Evolutionary conservation across 2,888 invertebrate genomes (phyloP), one percentile per base, ranked within the genome.

Genomic region (Sphaerophoria rueppellii): DNA sequence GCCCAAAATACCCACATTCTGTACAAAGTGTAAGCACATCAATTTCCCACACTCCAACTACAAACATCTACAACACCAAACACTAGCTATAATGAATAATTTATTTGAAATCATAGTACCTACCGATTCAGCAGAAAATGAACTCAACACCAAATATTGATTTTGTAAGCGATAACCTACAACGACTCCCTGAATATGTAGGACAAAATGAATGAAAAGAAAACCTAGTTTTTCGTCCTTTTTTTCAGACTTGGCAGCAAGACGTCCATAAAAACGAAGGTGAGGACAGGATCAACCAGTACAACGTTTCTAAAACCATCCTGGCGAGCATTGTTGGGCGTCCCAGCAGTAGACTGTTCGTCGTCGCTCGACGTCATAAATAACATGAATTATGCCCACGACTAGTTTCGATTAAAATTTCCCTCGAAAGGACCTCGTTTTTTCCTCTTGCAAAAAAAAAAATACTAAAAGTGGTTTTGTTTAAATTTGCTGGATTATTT

Each of bases 331-430:
- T 50, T 65, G 11, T 76, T 11, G 2, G 58, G 9, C 6, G 65
- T 24, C 24, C 24, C 24, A 24, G 24, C 24, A 24, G 24, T 24
- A 24, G 24, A 24, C 24, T 24, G 24, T 24, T 24, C 24, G 24
- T 24, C 24, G 24, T 24, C 24, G 24, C 24, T 24, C 24, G 24
- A 24, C 67, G 50, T 80, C 71, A 80, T 83, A 80, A 83, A 80
- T 72, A 79, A 79, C 71, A 69, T 79, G 71, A 79, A 79, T 83
- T 79, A 76, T 83, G 67, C 83, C 79, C 74, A 75, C 79, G 71
- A 76, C 75, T 73, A 72, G 67, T 72, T 67, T 61, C 60, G 79
- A 72, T 78, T 78, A 63, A 58, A 46, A 35, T 50, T 35, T 24
- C 37, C 46, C 32, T 61, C 54, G 52, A 48, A 9, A 7, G 11